Evolutionary conservation across 2,113 vertebrate genomes (phyloP), one percentile per base, ranked within the genome.

Genomic region (Prunella fulvescens): DNA sequence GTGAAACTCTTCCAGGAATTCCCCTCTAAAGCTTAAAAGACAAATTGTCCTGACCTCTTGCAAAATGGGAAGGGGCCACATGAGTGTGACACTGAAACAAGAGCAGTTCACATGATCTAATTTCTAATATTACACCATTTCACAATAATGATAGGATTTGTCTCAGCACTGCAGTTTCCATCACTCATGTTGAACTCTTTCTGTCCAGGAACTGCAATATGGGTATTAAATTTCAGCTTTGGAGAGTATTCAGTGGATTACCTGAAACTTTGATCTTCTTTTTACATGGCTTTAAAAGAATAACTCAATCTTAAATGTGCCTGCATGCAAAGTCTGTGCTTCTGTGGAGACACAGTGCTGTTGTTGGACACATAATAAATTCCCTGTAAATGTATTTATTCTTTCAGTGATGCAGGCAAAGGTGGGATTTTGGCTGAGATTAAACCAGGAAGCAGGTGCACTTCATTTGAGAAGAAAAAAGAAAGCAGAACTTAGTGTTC

Each of bases 1-100:
- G 0, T 40, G 26, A 61, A 39, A 39, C 26, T 42, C 61, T 31
- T 64, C 42, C 6, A 48, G 58, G 79, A 90, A 47, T 57, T 66
- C 94, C 79, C 45, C 70, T 28, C 33, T 76, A 67, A 65, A 77
- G 64, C 28, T 60, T 31, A 31, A 44, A 74, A 91, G 53, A 73
- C 81, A 70, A 90, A 90, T 92, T 70, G 81, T 90, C 71, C 62
- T 94, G 90, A 94, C 84, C 91, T 92, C 40, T 85, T 95, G 85
- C 93, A 92, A 88, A 94, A 90, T 61, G 40, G 64, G 57, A 54
- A 80, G 42, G 58, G 45, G 66, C 11, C 42, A 18, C 51, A 31
- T 77, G 42, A 91, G 60, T 6, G 39, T 80, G 91, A 80, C 47
- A 11, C 67, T 76, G 74, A 66, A 72, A 45, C 47, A 89, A 61